Evolutionary conservation across 2,888 invertebrate species (phyloP).

Genomic region (Drosophila nigritarsus): DNA sequence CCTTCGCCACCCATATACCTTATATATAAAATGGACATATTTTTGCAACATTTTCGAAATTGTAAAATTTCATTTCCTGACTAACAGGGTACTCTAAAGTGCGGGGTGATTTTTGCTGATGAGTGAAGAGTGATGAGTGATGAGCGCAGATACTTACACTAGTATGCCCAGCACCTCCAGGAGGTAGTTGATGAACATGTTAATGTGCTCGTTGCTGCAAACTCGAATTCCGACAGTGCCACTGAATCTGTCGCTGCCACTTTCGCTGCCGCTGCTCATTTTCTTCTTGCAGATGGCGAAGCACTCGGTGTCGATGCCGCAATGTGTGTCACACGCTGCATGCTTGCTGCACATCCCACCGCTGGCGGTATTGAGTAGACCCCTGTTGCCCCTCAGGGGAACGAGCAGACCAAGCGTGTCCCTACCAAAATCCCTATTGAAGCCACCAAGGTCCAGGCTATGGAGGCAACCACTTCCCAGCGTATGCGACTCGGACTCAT

Average conservation of each 20-base stretch:
- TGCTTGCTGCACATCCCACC: background rate
- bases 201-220: conserved; percentile 45
- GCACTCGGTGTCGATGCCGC: conserved; percentile 50
- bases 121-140: background rate
- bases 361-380: conserved; percentile 15
- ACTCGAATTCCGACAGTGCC: conserved; percentile 18
- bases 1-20: too few species aligned
- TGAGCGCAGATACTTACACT: conserved; percentile 46
- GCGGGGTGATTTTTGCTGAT: too few species aligned
- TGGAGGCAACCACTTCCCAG: conserved; percentile 3
- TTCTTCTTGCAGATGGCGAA: conserved; percentile 1
- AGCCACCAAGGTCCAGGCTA: background rate
- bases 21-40: too few species aligned
- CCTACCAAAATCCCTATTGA: conserved; percentile 1
- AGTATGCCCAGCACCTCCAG: conserved; percentile 54
- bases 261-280: background rate
- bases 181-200: conserved; percentile 47
- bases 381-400: conserved; percentile 25
- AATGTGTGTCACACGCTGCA: conserved; percentile 27
- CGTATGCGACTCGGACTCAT: too few species aligned
- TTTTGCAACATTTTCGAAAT: too few species aligned
- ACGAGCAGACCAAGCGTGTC: conserved; percentile 39
- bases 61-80: too few species aligned
- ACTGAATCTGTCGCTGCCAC: rapidly evolving
- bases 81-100: too few species aligned